phyloP scores from a whole-genome alignment of 2,888 invertebrate species.

The Isoperla grammatica region DNA sequence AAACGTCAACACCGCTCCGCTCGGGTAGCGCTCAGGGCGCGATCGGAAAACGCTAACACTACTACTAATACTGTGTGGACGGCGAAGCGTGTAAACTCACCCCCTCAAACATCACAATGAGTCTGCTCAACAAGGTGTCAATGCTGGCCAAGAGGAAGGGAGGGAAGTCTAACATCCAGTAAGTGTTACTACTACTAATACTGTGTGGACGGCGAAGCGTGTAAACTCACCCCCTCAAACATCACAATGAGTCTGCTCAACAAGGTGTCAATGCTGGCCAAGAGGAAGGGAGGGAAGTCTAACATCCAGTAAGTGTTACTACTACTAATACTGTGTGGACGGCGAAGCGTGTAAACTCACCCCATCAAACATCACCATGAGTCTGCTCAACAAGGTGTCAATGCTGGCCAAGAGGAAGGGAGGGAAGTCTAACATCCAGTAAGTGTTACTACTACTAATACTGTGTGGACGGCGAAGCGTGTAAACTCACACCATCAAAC shows the following conservation, averaged over 20 bases:
- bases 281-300: slow-evolving; percentile 64
- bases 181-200: slow-evolving; percentile 45
- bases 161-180: slow-evolving; percentile 59
- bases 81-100: slow-evolving; percentile 94
- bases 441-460: slow-evolving; percentile 45
- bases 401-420: slow-evolving; percentile 85
- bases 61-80: too few species aligned
- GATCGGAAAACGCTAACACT: too few species aligned
- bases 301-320: slow-evolving; percentile 59
- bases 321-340: slow-evolving; percentile 66
- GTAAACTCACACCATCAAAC: slow-evolving; percentile 84
- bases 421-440: slow-evolving; percentile 59
- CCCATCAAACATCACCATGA: slow-evolving; percentile 84
- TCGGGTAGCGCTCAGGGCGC: too few species aligned
- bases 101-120: slow-evolving; percentile 84
- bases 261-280: slow-evolving; percentile 89
- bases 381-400: slow-evolving; percentile 85
- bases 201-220: slow-evolving; percentile 98
- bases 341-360: slow-evolving; percentile 94
- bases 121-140: slow-evolving; percentile 85
- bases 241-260: slow-evolving; percentile 85
- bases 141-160: slow-evolving; percentile 85
- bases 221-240: slow-evolving; percentile 84
- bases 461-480: slow-evolving; percentile 98
- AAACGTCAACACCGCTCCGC: too few species aligned